Base-by-base conservation (phyloP, 2,888 invertebrate species). In the Cloeon dipterum region DNA sequence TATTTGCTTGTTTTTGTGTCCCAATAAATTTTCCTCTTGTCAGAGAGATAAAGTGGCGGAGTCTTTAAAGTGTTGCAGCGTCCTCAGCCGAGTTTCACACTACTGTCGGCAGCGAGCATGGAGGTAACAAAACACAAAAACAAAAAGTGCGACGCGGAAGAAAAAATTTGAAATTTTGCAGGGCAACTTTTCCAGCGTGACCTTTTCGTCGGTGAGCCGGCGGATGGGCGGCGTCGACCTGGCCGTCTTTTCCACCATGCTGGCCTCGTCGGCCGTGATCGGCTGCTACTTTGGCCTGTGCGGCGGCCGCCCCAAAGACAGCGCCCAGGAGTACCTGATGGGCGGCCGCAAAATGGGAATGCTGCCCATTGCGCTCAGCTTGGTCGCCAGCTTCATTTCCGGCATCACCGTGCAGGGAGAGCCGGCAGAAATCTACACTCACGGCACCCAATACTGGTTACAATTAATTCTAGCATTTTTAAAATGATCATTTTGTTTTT, bases 371-470 rank as follows among this genome's bases (percentile, higher is more conserved):
- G 8, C 25, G n/a, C 25, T 23, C 8, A 10, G 8, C n/a, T 25
- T 23, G 8, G 25, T 23, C 8, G 25, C 25, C 8, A 23, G 25
- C n/a, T 77, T 74, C 42, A 68, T 78, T 39, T 78, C 77, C 11
- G 79, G 78, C 2, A 79, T 82, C 43, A 78, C 79, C 1, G 53
- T 82, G 23, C 58, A 81, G 39, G 81, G 81, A 3, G 70, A 74
- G 5, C 81, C 81, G 2, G 79, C 79, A 0, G 81, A 82, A 53
- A 67, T 81, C 11, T 81, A 82, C 50, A 72, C 78, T 45, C 73
- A 77, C 47, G 85, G 86, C 3, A 75, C 74, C 4, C 76, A 77
- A 48, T 85, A 81, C 50, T 37, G 29, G 29, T n/a, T 14, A 10
- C 21, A 21, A 5, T 21, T 21, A 10, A 10, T 21, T 21, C 8